Conservation (phyloP, 2,888 invertebrate genomes). For the Pardosa pseudoannulata region DNA sequence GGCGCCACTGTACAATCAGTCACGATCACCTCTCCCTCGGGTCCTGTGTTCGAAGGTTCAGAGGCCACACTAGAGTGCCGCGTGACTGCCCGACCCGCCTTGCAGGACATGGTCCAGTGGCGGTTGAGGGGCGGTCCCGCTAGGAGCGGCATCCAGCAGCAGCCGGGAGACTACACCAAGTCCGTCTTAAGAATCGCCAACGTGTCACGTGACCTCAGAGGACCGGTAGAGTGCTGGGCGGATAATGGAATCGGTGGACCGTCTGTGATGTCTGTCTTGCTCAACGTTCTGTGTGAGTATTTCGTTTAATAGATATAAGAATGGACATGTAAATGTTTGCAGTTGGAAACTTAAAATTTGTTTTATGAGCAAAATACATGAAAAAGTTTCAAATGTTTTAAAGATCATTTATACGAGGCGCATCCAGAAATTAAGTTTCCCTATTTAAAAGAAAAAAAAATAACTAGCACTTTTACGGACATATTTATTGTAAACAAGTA, state of each 20-base stretch:
- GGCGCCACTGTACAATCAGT: constrained; percentile 59
- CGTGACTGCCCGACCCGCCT: constrained; percentile 90
- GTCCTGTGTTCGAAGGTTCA: constrained; percentile 81
- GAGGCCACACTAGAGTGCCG: constrained; percentile 89
- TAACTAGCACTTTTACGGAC: no score
- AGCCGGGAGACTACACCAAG: constrained; percentile 53
- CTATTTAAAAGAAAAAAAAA: no score
- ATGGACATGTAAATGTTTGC: no score
- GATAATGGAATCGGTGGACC: constrained; percentile 71
- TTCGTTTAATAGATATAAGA: no score
- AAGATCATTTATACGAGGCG: no score
- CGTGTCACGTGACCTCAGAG: constrained; percentile 64
- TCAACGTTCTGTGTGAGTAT: constrained; percentile 68
- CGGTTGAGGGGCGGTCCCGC: constrained; percentile 79
- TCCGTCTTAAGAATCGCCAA: constrained; percentile 53
- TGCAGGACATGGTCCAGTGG: constrained; percentile 90
- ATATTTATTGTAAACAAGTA: no score
- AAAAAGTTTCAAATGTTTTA: no score
- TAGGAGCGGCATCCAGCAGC: constrained; percentile 78
- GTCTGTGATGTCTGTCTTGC: constrained; percentile 42
- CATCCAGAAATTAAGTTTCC: no score
- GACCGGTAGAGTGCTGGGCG: constrained; percentile 69
- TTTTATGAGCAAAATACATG: no score
- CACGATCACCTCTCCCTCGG: constrained; percentile 53
- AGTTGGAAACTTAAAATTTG: no score